Percentiles rank a stretch among this genome's conserved stretches.
Conservation (phyloP, 2,113 vertebrate species). For the Odontesthes bonariensis region DNA sequence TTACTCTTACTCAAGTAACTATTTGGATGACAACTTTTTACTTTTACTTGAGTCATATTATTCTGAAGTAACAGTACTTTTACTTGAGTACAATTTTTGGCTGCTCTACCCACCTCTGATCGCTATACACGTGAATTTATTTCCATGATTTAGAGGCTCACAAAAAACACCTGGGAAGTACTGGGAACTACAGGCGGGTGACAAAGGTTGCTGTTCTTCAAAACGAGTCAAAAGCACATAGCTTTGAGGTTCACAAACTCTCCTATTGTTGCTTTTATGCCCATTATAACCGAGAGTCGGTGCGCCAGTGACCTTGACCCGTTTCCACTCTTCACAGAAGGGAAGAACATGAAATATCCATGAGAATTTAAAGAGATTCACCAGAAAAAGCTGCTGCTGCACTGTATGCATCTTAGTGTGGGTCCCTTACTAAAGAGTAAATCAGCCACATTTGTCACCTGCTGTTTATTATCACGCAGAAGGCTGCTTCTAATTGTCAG, state of each 20-base stretch:
- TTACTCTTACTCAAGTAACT: too few relatives aligned
- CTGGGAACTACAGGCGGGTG: too few relatives aligned
- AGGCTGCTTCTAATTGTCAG: constrained; percentile 40
- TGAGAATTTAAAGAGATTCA: not conserved
- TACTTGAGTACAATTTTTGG: too few relatives aligned
- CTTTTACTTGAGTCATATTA: too few relatives aligned
- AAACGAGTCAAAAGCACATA: not conserved
- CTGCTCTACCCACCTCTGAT: too few relatives aligned
- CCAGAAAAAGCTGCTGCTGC: not conserved
- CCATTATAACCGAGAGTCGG: constrained; percentile 16
- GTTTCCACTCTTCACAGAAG: not conserved
- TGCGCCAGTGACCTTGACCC: constrained; percentile 32
- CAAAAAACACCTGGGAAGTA: too few relatives aligned
- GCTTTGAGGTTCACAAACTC: not conserved
- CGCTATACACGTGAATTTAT: too few relatives aligned
- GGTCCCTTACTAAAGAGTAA: not conserved
- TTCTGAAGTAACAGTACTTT: too few relatives aligned
- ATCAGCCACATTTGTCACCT: not conserved
- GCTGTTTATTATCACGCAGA: constrained; percentile 20
- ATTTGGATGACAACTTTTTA: too few relatives aligned
- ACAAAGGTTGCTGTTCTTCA: too few relatives aligned
- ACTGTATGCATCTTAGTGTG: not conserved
- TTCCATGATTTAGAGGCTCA: too few relatives aligned
- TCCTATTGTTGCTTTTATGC: not conserved
- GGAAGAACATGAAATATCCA: constrained; percentile 32